phyloP scores from a whole-genome alignment of 1,140 invertebrate genomes.

The Sesamia nonagrioides region DNA sequence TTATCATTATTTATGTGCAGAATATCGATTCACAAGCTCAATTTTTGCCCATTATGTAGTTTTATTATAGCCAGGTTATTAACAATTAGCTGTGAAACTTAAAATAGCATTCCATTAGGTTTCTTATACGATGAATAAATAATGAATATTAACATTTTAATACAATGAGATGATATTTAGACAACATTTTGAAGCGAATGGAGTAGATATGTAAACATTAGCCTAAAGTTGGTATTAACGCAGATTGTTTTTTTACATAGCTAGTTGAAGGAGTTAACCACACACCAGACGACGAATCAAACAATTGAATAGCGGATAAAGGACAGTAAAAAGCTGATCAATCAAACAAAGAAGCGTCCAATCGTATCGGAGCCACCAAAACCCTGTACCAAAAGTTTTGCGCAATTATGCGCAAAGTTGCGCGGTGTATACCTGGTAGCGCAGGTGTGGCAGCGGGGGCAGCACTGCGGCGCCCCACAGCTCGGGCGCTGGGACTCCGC shows the following conservation, averaged over 20 bases:
- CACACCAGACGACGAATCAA: not conserved
- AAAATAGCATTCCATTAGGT: not conserved
- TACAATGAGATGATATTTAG: too few relatives aligned
- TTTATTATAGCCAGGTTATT: not conserved
- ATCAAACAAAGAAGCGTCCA: not conserved
- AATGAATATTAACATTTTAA: too few relatives aligned
- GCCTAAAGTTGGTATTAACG: too few relatives aligned
- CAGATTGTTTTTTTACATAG: too few relatives aligned
- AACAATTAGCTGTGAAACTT: not conserved
- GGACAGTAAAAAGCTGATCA: not conserved
- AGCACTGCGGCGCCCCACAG: conserved; percentile 77
- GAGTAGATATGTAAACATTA: not conserved
- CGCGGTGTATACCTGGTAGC: conserved; percentile 74
- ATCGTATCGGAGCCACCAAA: conserved; percentile 23
- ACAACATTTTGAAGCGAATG: too few relatives aligned
- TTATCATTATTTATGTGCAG: not conserved
- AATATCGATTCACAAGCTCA: too few relatives aligned
- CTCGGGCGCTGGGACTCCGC: conserved; percentile 66
- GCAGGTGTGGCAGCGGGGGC: conserved; percentile 75
- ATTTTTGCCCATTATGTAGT: not conserved
- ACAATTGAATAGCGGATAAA: not conserved
- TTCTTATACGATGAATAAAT: too few relatives aligned
- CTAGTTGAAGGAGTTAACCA: conserved; percentile 8
- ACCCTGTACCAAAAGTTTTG: not conserved
- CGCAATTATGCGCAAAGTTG: too few relatives aligned